These are phyloP conservation scores for Mesitornis unicolor DNA, from an alignment of 2,113 vertebrate species.

Conservation along the genomic window DNA sequence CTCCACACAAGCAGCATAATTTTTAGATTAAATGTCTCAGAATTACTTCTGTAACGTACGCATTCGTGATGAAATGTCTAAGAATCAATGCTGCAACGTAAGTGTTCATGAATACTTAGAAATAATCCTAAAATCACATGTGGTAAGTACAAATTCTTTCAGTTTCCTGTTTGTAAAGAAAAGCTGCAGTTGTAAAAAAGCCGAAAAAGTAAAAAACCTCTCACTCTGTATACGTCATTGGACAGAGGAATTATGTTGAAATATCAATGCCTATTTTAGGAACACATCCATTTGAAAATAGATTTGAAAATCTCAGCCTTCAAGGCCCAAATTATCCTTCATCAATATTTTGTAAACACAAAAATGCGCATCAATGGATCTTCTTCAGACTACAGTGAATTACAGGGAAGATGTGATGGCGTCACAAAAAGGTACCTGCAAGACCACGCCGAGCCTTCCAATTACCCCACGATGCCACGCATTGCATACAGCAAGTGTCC, in stretches of 20 bases:
- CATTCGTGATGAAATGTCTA: background rate
- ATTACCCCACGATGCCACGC: background rate
- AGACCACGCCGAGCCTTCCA: background rate
- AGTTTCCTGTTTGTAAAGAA: background rate
- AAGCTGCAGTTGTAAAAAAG: background rate
- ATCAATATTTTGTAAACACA: background rate
- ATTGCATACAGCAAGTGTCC: background rate
- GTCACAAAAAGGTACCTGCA: background rate
- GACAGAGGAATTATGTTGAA: background rate
- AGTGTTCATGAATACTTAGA: background rate
- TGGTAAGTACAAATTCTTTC: background rate
- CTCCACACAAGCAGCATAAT: background rate
- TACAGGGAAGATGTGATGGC: background rate
- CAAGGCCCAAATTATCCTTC: background rate
- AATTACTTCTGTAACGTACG: background rate
- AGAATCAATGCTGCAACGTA: background rate
- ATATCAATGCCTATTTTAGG: background rate
- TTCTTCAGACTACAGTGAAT: background rate
- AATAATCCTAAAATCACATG: background rate
- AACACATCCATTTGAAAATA: background rate
- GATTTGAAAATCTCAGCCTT: background rate
- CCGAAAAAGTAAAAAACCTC: background rate
- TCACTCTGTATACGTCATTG: background rate
- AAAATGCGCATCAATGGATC: background rate
- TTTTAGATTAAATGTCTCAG: background rate